Base-by-base conservation (phyloP, 1,140 invertebrate genomes). In the Melanaphis sacchari region DNA sequence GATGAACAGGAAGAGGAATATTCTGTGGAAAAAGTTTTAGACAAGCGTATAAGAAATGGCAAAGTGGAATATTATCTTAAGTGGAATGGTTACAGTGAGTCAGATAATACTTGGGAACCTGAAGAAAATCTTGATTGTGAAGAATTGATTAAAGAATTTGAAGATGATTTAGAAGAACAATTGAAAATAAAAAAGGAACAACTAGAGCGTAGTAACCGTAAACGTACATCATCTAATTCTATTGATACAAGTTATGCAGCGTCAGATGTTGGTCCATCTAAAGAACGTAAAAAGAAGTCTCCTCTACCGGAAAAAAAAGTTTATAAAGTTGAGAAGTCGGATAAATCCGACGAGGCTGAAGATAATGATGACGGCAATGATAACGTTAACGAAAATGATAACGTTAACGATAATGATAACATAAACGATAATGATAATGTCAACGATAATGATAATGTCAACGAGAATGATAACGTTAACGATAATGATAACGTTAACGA, bases 1-100 rank as follows among this genome's bases (percentile, higher is more conserved):
- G 88, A 90, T 66, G 89, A 90, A 43, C 93, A 94, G 90, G 97
- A 97, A 95, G 96, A 95, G 3, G 98, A 98, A 95, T 99, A 97
- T 95, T 98, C 97, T 82, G 98, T 99, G 5, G 98, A 99, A 94
- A 98, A 98, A 95, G 98, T 99, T 59, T 96, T 99, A 81, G 98
- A 99, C 94, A 96, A 97, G 94, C 96, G 98, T 94, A 96, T 98
- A 2, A 96, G 97, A 41, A 97, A 97, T 95, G 98, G 98, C 92
- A 97, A 98, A 95, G 95, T 95, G 38, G 96, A 96, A 95, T 97
- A 96, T 94, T 95, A 96, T 36, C 94, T 97, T 0, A 97, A 96
- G 94, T 97, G 96, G 96, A 96, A 96, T 94, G 96, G 96, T 7
- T 97, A 96, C 94, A 94, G 94, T 8, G 95, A 95, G 95, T 96